Evolutionary conservation across 2,888 invertebrate species (phyloP).

Genomic region (Caradrina kadenii): DNA sequence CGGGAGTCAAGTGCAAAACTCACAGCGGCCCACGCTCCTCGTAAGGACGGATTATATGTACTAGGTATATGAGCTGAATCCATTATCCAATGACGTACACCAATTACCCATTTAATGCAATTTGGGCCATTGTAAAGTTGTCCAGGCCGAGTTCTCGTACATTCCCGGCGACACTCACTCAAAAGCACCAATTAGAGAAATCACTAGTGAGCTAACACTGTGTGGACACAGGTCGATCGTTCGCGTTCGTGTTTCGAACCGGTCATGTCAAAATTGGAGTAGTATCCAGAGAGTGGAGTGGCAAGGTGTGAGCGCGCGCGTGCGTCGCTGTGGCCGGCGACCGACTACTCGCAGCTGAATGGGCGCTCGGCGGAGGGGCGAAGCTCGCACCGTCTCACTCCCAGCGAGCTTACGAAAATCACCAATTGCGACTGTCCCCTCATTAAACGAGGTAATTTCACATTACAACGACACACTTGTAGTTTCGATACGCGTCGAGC

Average conservation of each 20-base stretch:
- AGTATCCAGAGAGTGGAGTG: conserved; percentile 76
- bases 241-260: conserved; percentile 78
- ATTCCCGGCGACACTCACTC: conserved; percentile 88
- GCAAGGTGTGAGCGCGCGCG: conserved; percentile 84
- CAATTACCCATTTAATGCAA: conserved; percentile 90
- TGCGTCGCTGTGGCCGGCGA: conserved; percentile 87
- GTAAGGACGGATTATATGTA: conserved; percentile 80
- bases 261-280: conserved; percentile 82
- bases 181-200: conserved; percentile 86
- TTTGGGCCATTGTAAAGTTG: conserved; percentile 87
- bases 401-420: conserved; percentile 88
- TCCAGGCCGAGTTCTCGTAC: conserved; percentile 83
- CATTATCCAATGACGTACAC: conserved; percentile 90
- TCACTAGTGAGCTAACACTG: conserved; percentile 84
- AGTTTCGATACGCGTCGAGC: conserved; percentile 63
- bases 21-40: conserved; percentile 82
- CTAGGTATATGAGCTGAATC: conserved; percentile 86
- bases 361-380: conserved; percentile 88
- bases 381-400: conserved; percentile 86
- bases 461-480: conserved; percentile 72
- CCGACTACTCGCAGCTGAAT: conserved; percentile 86
- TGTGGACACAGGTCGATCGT: conserved; percentile 79
- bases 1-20: conserved; percentile 86
- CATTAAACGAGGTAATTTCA: conserved; percentile 75
- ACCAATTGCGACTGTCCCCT: conserved; percentile 86